Base-by-base conservation (phyloP, 2,888 invertebrate species). In the Helleia helle region DNA sequence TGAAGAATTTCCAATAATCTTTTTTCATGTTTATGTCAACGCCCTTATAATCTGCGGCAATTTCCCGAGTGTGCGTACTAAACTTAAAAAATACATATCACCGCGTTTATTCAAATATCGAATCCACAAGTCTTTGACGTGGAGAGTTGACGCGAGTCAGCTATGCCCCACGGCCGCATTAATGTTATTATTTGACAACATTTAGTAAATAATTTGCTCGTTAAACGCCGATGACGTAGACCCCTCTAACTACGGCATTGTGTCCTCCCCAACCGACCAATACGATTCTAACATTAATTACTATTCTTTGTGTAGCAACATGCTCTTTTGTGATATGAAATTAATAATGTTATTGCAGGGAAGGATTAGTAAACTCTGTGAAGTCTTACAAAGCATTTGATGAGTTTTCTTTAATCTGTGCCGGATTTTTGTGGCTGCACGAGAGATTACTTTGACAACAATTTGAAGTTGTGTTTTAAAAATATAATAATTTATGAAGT, bases 131-230 rank as follows among this genome's bases (percentile, higher is more conserved):
- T 41, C 52, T 47, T 28, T 44, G 41, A 9, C 27, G 14, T 25
- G 42, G 38, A 30, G 38, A 43, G 46, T 42, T 43, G 44, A 45
- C 48, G 47, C 48, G 46, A 47, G 17, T 46, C 48, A 47, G 47
- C n/a, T n/a, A n/a, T n/a, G n/a, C 59, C 62, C 63, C 62, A 52
- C 62, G 54, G 54, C 50, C 62, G 60, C 74, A 73, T 69, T 80
- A 76, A 81, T 79, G 72, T 81, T 79, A 81, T 83, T 81, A 84
- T 81, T 83, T 83, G 79, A 71, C 77, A 80, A 81, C 83, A 81
- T 83, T 84, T 81, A 84, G 74, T 76, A 81, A 83, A 83, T 84
- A 80, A 83, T 81, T 80, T 72, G 73, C 73, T 83, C 76, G 83
- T 81, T 83, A 83, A 83, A 80, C 77, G 76, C 74, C 52, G 68